Evolutionary conservation across 2,797 vertebrate species (phyloP), one percentile per base, ranked within the genome.

Genomic region (Fistularia commersonii): DNA sequence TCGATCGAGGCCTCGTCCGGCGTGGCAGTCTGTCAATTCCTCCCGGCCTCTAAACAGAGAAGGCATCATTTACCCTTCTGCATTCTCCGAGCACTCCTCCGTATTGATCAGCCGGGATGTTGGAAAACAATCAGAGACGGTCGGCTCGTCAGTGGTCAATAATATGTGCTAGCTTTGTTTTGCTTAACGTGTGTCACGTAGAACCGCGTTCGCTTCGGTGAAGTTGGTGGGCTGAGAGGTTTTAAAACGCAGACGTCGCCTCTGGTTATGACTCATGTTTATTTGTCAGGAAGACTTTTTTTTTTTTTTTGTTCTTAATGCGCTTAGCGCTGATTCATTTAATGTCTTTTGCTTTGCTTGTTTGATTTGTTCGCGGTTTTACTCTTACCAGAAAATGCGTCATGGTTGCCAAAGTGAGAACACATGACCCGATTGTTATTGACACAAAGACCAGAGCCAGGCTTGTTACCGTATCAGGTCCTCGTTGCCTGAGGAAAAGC

Each of bases 11-110:
- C 54, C 57, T 76, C 66, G 57, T 75, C 70, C 64, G 40, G 60
- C 61, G 63, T 72, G 81, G 75, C 85, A 79, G 79, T 39, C 72
- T 69, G 80, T 87, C 85, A 84, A 85, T 86, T 77, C 69, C 33
- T 31, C 33, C 6, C 7, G 70, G 79, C 77, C 76, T 84, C 68
- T 73, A 68, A 82, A 80, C 57, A 69, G 73, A 80, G 75, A 72
- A 81, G 66, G 79, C 83, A 81, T 85, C 78, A 79, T 86, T 83
- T 82, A 82, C 63, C 66, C 53, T 43, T 52, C 69, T 57, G 60
- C 39, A 52, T 54, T 70, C 66, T 48, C 45, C 31, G 3, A 66
- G 53, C 66, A 12, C 63, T 81, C 74, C 57, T 69, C 57, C 23
- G 1, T 76, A 88, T 87, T 80, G 85, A 88, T 88, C 61, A 43